These are phyloP conservation scores for Aphyosemion australe DNA, from an alignment of 2,113 vertebrate genomes.

Conservation along the genomic window DNA sequence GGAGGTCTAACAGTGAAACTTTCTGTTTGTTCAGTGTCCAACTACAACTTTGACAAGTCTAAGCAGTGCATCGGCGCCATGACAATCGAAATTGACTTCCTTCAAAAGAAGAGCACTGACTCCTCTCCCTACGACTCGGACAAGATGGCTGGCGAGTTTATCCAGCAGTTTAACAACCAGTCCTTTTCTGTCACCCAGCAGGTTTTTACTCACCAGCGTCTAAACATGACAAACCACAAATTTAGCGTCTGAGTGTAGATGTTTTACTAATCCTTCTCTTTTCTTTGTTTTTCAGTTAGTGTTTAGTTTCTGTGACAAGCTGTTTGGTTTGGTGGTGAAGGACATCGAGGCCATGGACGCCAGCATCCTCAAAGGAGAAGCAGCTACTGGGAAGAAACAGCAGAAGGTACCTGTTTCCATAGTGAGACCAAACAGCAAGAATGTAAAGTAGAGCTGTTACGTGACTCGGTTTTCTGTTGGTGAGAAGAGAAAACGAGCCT, in stretches of 20 bases:
- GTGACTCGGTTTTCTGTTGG: not conserved
- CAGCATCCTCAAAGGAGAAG: conserved; percentile 93
- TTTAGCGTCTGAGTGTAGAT: not conserved
- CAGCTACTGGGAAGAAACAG: conserved; percentile 85
- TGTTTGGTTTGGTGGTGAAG: conserved; percentile 93
- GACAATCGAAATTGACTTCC: conserved; percentile 97
- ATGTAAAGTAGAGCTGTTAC: not conserved
- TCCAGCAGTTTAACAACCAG: conserved; percentile 98
- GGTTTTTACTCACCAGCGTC: conserved; percentile 69
- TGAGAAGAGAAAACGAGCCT: not conserved
- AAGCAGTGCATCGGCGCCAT: conserved; percentile 95
- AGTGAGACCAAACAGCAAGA: not conserved
- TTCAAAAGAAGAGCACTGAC: conserved; percentile 96
- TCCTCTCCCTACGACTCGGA: conserved; percentile 95
- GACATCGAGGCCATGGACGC: conserved; percentile 97
- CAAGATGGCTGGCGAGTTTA: conserved; percentile 96
- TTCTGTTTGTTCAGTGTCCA: conserved; percentile 77
- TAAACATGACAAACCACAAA: not conserved
- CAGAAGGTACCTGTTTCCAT: conserved; percentile 84
- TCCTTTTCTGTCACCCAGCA: conserved; percentile 92
- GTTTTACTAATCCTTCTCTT: not conserved
- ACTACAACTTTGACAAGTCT: conserved; percentile 95
- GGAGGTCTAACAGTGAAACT: not conserved
- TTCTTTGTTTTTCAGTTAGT: conserved; percentile 83
- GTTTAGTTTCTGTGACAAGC: conserved; percentile 95